A percentile compares a stretch with the other conserved stretches of the same genome.
Conservation (phyloP, 2,113 vertebrate genomes). For the Rhynchomys soricoides region DNA sequence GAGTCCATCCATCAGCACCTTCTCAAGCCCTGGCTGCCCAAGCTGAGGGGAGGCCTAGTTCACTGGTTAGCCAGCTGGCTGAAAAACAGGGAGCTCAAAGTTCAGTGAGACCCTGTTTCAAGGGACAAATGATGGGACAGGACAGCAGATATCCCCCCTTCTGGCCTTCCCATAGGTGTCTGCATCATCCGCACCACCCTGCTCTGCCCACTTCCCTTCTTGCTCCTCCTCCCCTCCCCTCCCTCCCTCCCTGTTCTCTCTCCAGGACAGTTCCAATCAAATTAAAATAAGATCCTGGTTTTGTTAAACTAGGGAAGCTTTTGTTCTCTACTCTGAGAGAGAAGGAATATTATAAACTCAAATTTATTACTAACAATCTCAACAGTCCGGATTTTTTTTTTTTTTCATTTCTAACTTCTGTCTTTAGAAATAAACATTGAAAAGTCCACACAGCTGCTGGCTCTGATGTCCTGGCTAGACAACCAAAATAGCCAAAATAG, state of each 20-base stretch:
- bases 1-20: neutral
- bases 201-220: neutral
- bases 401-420: slow-evolving; percentile 1
- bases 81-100: neutral
- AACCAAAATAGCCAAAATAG: slow-evolving; percentile 27
- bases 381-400: neutral
- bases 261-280: neutral
- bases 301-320: neutral
- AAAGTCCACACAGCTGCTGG: neutral
- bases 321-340: slow-evolving; percentile 1
- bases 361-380: neutral
- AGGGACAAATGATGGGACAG: neutral
- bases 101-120: neutral
- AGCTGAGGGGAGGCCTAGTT: neutral
- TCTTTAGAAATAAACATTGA: slow-evolving; percentile 25
- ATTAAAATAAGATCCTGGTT: slow-evolving; percentile 20
- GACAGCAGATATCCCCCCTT: neutral
- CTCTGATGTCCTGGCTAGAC: neutral
- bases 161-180: neutral
- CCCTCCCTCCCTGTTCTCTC: neutral
- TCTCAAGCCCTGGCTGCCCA: too few relatives aligned
- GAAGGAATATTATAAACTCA: neutral
- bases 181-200: neutral
- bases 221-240: neutral
- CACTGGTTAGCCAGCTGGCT: neutral